These are phyloP conservation scores for Plodia interpunctella DNA, from an alignment of 1,140 invertebrate genomes.

Conservation along the genomic window DNA sequence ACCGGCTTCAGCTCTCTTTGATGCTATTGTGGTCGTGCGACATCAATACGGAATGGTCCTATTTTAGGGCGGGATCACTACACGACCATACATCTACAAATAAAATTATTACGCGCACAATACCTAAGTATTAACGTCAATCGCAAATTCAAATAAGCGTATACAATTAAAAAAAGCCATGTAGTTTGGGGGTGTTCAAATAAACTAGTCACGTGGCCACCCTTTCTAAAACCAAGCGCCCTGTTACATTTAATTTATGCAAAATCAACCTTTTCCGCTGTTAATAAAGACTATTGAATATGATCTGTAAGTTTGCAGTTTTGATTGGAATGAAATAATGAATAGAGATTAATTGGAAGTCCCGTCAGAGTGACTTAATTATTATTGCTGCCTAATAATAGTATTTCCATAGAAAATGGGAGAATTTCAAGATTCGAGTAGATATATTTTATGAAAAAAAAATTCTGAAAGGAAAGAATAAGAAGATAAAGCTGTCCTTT, in stretches of 20 bases:
- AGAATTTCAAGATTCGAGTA: no score
- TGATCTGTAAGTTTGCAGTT: background rate
- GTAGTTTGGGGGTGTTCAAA: slow-evolving; percentile 38
- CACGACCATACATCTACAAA: background rate
- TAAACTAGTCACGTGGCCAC: slow-evolving; percentile 50
- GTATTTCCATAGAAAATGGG: background rate
- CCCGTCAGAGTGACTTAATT: slow-evolving; percentile 31
- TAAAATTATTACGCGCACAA: background rate
- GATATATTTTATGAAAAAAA: background rate
- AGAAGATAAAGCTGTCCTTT: no score
- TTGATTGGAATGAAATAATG: slow-evolving; percentile 23
- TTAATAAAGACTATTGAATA: background rate
- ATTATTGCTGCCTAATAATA: background rate
- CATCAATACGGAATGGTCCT: no score
- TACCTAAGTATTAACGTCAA: slow-evolving; percentile 33
- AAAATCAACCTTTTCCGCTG: background rate
- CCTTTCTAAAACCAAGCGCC: slow-evolving; percentile 18
- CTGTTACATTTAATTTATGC: background rate
- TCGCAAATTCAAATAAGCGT: slow-evolving; percentile 60
- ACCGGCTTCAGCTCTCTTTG: no score
- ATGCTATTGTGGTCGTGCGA: no score
- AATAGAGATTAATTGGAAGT: slow-evolving; percentile 59
- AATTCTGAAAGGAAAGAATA: slow-evolving; percentile 5
- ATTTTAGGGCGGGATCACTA: background rate
- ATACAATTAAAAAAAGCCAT: slow-evolving; percentile 56